Percentiles rank a stretch among this genome's conserved stretches.
phyloP scores from a whole-genome alignment of 1,140 invertebrate genomes.

The Bombus terrestris region DNA sequence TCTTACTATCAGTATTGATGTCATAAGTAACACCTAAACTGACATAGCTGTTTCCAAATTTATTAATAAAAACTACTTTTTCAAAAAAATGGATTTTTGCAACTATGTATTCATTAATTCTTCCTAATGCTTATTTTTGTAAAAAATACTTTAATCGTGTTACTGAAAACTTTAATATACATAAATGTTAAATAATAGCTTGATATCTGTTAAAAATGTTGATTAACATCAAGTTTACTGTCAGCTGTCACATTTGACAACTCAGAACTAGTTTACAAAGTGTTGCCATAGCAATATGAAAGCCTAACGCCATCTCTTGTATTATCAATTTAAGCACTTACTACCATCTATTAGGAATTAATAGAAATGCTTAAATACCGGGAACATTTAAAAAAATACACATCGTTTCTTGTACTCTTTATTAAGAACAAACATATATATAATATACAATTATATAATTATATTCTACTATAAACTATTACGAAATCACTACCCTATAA shows the following conservation, averaged over 20 bases:
- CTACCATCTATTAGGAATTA: background rate
- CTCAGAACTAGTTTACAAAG: conserved; percentile 4
- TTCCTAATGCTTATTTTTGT: conserved; percentile 1
- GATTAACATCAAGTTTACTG: background rate
- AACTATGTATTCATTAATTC: background rate
- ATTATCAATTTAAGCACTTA: conserved; percentile 8
- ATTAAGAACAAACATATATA: conserved; percentile 21
- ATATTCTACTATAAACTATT: conserved; percentile 18
- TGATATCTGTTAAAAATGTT: background rate
- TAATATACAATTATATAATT: conserved; percentile 31
- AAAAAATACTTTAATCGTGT: background rate
- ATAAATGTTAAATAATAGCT: background rate
- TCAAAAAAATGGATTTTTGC: background rate
- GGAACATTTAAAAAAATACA: background rate
- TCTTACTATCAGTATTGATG: background rate
- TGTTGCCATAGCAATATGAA: conserved; percentile 46
- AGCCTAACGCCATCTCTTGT: conserved; percentile 3
- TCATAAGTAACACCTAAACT: background rate
- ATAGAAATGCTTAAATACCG: background rate
- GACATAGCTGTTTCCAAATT: background rate
- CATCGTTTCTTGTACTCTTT: background rate
- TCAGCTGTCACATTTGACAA: conserved; percentile 13
- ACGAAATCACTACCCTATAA: conserved; percentile 15
- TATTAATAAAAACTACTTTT: background rate
- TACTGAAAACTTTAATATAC: background rate